Evolutionary conservation across 2,888 invertebrate genomes (phyloP), one percentile per base, ranked within the genome.

Genomic region (Tubulanus polymorphus): DNA sequence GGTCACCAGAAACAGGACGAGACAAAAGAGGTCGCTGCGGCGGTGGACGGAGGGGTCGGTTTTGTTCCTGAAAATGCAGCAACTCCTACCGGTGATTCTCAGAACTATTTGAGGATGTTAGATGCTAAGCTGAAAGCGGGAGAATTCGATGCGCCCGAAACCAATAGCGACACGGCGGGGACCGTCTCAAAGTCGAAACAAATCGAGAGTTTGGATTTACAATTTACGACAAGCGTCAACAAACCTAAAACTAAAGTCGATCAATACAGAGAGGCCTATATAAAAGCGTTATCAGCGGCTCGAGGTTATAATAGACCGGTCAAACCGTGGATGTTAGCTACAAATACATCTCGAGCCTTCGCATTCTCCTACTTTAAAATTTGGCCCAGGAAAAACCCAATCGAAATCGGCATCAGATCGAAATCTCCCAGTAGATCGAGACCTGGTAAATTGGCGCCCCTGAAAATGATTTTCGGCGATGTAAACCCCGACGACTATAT

Each of bases 381-480:
- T 27, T 26, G 23, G 5, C 48, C 48, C 3, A 18, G 41, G 6
- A 18, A 23, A 18, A 41, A 15, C 6, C 41, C 41, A n/a, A 5
- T 5, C 6, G 41, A 41, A 5, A 5, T 20, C 20, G 41, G 5
- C 18, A 5, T 3, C 41, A 15, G 23, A 15, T 18, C 6, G 18
- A 15, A 15, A 41, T 8, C 6, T 23, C 20, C 18, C 20, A 8
- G 6, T 23, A 5, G 23, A 41, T 41, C 18, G 20, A 23, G 23
- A 15, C 41, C 15, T 18, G 20, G 20, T 18, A 51, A 51, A 37
- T 5, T 51, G 12, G 23, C 37, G 2, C 35, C n/a, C 5, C 2
- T 51, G 41, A 51, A 51, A 29, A 23, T n/a, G 20, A 51, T 51
- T 18, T 51, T 51, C 28, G 51, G 51, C 15, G 27, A 37, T 12